Conservation (phyloP, 2,797 vertebrate genomes). For the Ctenopoma multispine region DNA sequence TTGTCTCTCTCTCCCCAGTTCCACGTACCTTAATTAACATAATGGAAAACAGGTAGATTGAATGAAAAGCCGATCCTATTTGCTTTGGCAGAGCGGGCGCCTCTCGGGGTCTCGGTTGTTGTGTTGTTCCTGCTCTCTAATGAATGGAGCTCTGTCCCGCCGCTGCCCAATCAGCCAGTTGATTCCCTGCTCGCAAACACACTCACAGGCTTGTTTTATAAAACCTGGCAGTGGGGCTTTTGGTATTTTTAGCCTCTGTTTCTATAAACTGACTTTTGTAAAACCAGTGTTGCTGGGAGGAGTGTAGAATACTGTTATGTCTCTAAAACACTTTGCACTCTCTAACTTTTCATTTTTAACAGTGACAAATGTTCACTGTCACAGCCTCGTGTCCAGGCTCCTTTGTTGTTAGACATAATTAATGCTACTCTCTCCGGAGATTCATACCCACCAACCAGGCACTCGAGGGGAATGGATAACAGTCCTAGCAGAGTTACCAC, state of each 20-base stretch:
- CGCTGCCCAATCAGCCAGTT: conserved; percentile 38
- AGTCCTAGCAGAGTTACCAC: not conserved
- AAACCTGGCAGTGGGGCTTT: conserved; percentile 8
- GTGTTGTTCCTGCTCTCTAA: conserved; percentile 31
- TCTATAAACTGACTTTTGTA: conserved; percentile 21
- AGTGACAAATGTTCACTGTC: conserved; percentile 29
- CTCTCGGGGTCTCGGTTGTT: conserved; percentile 20
- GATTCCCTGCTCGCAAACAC: conserved; percentile 31
- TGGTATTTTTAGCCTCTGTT: conserved; percentile 42
- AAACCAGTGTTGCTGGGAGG: conserved; percentile 17
- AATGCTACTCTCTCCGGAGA: conserved; percentile 19
- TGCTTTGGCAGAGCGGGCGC: conserved; percentile 20
- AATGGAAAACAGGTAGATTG: conserved; percentile 34
- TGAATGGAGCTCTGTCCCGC: conserved; percentile 54
- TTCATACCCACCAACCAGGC: conserved; percentile 3
- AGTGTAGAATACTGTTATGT: conserved; percentile 12
- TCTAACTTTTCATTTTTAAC: conserved; percentile 29
- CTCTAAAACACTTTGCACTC: not conserved
- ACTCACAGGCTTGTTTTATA: conserved; percentile 3
- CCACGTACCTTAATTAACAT: conserved; percentile 19
- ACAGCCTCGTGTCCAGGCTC: not conserved
- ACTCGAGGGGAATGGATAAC: not conserved
- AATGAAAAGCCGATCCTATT: conserved; percentile 29
- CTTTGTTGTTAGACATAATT: conserved; percentile 16
- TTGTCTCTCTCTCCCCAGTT: conserved; percentile 2